Conservation (phyloP, 2,113 vertebrate species). For the Dicentrarchus labrax region DNA sequence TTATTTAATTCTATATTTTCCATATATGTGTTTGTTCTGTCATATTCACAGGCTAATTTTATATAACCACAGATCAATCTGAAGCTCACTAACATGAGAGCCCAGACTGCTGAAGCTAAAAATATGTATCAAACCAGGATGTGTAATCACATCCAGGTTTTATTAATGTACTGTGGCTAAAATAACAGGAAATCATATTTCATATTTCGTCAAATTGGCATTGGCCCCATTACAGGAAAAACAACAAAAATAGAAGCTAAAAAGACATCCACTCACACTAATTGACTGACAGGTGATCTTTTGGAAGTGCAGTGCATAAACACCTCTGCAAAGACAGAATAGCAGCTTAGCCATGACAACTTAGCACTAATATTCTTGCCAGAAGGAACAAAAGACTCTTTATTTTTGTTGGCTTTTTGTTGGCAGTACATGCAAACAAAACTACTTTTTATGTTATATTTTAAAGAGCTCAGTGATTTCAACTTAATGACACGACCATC, state of each 20-base stretch:
- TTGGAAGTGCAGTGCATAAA: background rate
- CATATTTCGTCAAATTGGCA: background rate
- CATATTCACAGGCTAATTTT: background rate
- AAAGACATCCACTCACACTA: background rate
- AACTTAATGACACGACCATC: background rate
- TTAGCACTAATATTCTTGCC: background rate
- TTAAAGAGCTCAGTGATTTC: background rate
- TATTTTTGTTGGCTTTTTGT: background rate
- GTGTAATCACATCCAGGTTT: background rate
- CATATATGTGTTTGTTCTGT: background rate
- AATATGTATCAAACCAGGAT: background rate
- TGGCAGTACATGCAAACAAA: background rate
- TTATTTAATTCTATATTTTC: background rate
- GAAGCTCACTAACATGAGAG: background rate
- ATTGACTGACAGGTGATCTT: conserved; percentile 39
- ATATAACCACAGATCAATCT: background rate
- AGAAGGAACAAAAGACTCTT: background rate
- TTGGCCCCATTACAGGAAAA: background rate
- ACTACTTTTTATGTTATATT: background rate
- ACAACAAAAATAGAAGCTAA: background rate
- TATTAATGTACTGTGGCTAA: background rate
- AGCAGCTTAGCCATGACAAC: background rate
- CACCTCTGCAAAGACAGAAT: conserved; percentile 3
- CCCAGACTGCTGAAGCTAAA: background rate
- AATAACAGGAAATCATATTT: background rate